Evolutionary conservation across 2,888 invertebrate genomes (phyloP).

Genomic region (Bibio marci): DNA sequence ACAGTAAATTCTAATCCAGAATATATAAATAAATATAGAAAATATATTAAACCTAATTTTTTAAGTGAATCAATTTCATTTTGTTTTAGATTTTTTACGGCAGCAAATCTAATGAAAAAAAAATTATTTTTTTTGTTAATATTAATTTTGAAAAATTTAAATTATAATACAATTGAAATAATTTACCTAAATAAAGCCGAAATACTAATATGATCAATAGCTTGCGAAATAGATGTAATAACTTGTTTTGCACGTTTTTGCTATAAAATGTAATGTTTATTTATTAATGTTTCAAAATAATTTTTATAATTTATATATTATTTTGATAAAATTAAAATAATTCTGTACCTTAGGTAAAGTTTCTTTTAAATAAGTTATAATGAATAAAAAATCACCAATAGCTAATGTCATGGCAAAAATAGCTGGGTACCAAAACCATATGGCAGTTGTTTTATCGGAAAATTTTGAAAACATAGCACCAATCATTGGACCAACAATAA

Average conservation of each 20-base stretch:
- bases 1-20: slow-evolving; percentile 95
- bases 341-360: slow-evolving; percentile 50
- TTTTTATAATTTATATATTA: too few relatives aligned
- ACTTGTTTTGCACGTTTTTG: slow-evolving; percentile 52
- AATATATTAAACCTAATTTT: slow-evolving; percentile 60
- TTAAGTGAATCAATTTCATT: slow-evolving; percentile 47
- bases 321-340: too few relatives aligned
- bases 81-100: slow-evolving; percentile 43
- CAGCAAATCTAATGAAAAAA: slow-evolving; percentile 43
- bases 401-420: slow-evolving; percentile 57
- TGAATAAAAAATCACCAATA: slow-evolving; percentile 56
- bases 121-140: too few relatives aligned
- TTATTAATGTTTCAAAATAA: too few relatives aligned
- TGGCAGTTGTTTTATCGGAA: slow-evolving; percentile 41
- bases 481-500: slow-evolving; percentile 87
- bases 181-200: slow-evolving; percentile 34
- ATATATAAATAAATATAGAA: slow-evolving; percentile 83
- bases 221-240: slow-evolving; percentile 44
- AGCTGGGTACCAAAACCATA: slow-evolving; percentile 72
- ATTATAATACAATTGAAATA: slow-evolving; percentile 19
- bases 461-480: slow-evolving; percentile 73
- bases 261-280: too few relatives aligned
- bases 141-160: slow-evolving; percentile 16
- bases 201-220: slow-evolving; percentile 46
- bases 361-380: slow-evolving; percentile 61